Evolutionary conservation across 1,140 invertebrate genomes (phyloP).

Genomic region (Campoletis sonorensis): DNA sequence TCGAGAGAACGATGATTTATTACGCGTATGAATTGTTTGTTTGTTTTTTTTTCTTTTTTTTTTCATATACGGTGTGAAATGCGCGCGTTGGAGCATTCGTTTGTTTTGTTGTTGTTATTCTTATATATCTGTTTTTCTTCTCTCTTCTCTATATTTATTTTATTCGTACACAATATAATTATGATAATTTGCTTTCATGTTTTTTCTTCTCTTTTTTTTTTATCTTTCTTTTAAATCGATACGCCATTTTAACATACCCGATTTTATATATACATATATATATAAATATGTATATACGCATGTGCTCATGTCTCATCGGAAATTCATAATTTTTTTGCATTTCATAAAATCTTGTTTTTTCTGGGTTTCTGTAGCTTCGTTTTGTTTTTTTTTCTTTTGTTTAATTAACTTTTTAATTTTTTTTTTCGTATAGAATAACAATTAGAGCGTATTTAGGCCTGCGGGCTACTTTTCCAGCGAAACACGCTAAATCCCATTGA

Average conservation of each 20-base stretch:
- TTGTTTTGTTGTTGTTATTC: too few species aligned
- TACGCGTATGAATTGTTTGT: slow-evolving; percentile 4
- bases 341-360: neutral
- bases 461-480: slow-evolving; percentile 71
- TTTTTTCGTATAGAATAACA: slow-evolving; percentile 54
- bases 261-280: neutral
- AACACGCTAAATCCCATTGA: slow-evolving; percentile 64
- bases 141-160: neutral
- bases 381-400: slow-evolving; percentile 33
- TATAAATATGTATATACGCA: neutral
- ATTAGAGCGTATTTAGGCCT: slow-evolving; percentile 73
- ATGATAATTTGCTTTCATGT: too few species aligned
- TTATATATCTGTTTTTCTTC: neutral
- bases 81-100: too few species aligned
- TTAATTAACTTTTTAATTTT: slow-evolving; percentile 42
- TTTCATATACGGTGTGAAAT: neutral
- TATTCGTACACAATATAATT: slow-evolving; percentile 1
- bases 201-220: too few species aligned
- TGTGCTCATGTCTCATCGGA: neutral
- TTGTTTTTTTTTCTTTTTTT: too few species aligned
- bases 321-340: slow-evolving; percentile 8
- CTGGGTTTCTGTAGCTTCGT: too few species aligned
- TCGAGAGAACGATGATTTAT: slow-evolving; percentile 13
- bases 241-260: neutral
- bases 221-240: neutral